Evolutionary conservation across 1,140 invertebrate genomes (phyloP), one percentile per base, ranked within the genome.

Genomic region (Formica exsecta): DNA sequence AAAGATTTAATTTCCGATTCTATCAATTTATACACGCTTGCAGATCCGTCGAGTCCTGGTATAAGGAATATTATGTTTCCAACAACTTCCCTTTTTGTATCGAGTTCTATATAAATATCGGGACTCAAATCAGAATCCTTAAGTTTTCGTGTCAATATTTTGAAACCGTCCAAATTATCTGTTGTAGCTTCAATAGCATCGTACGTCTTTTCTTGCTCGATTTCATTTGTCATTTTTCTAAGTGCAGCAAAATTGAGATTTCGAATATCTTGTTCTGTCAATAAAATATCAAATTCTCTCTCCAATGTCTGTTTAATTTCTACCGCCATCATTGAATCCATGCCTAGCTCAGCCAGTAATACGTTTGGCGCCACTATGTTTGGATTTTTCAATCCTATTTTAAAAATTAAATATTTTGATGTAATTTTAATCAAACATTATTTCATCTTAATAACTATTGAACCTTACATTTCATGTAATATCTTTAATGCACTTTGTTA

Each of bases 241-340:
- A 98, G 93, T 87, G 96, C 96, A 3, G 93, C 91, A 29, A 96
- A 95, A 11, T 95, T 94, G 94, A 97, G 91, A 41, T 94, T 92
- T 73, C 97, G 94, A 77, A 98, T 97, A 89, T 98, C 97, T 87
- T 97, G 96, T 75, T 97, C 96, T 0, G 96, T 96, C 7, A 98
- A 93, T 73, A 96, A 96, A 19, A 98, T 92, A 89, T 97, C 97
- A 93, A 96, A 97, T 87, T 97, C 97, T 74, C 97, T 93, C 92
- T 98, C 97, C 2, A 98, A 93, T 0, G 96, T 96, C 90, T 98
- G 97, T 91, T 97, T 97, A 44, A 98, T 97, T 94, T 98, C 97
- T 0, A 98, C 97, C 36, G 97, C 97, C 97, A 98, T 98, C 94
- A 98, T 96, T 0, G 97, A 98, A 92, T 98, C 98, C 94, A 98